Evolutionary conservation across 1,140 invertebrate species (phyloP).

Genomic region (Drosophila leontia): DNA sequence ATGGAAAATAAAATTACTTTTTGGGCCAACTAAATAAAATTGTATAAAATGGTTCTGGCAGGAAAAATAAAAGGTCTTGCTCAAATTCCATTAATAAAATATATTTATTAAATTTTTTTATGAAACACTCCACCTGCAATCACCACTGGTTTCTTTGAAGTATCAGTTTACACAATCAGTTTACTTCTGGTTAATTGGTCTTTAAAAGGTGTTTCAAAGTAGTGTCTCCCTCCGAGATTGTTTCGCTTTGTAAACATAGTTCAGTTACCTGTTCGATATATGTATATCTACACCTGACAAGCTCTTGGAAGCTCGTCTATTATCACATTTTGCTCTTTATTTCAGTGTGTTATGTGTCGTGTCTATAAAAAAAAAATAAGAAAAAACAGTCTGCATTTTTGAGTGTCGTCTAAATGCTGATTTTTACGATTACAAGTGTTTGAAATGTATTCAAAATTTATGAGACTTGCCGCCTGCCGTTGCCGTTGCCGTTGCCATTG

Average conservation of each 20-base stretch:
- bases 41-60: too few species aligned
- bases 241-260: too few species aligned
- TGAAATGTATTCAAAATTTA: constrained; percentile 68
- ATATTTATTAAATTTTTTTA: too few species aligned
- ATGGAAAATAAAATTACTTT: too few species aligned
- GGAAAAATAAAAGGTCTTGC: too few species aligned
- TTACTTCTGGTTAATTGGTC: constrained; percentile 18
- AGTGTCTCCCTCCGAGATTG: constrained; percentile 4
- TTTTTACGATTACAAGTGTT: constrained; percentile 49
- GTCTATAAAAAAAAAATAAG: too few species aligned
- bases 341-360: too few species aligned
- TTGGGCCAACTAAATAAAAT: too few species aligned
- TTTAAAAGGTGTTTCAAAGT: constrained; percentile 3
- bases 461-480: constrained; percentile 37
- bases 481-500: constrained; percentile 12
- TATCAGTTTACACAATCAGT: constrained; percentile 6
- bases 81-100: too few species aligned
- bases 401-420: constrained; percentile 33
- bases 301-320: constrained; percentile 19
- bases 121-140: too few species aligned
- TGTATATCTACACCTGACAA: constrained; percentile 19
- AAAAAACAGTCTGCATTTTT: constrained; percentile 20
- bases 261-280: constrained; percentile 34
- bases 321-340: constrained; percentile 30
- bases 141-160: constrained; percentile 26